Conservation (phyloP, 2,888 invertebrate genomes). For the Melolontha melolontha region DNA sequence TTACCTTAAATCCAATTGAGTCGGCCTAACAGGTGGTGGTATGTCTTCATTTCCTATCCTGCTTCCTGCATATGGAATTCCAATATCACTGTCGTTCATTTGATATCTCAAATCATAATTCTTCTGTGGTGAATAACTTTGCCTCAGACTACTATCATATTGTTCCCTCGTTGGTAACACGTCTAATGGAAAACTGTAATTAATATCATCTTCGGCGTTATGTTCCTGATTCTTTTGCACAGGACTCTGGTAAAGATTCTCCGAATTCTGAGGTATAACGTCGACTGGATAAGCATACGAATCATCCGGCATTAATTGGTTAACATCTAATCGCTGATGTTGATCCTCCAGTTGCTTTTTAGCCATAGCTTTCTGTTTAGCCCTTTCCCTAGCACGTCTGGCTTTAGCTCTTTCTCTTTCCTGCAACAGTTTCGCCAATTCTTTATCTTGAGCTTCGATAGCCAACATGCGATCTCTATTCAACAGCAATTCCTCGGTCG, state of each 20-base stretch:
- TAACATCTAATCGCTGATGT: conserved; percentile 55
- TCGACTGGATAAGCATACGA: conserved; percentile 71
- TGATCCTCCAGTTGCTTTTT: conserved; percentile 66
- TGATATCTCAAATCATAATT: conserved; percentile 45
- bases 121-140: conserved; percentile 51
- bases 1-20: conserved; percentile 63
- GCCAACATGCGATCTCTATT: conserved; percentile 75
- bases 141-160: conserved; percentile 49
- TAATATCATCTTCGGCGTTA: conserved; percentile 59
- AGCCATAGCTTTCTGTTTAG: conserved; percentile 72
- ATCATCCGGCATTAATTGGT: conserved; percentile 62
- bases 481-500: conserved; percentile 69
- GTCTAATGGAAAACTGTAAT: conserved; percentile 65
- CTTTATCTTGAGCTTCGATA: conserved; percentile 84
- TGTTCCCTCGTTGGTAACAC: conserved; percentile 53
- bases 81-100: conserved; percentile 40
- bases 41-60: conserved; percentile 54
- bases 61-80: conserved; percentile 16
- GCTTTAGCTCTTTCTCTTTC: conserved; percentile 80
- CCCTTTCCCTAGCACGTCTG: conserved; percentile 77
- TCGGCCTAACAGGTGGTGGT: conserved; percentile 57
- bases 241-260: conserved; percentile 31
- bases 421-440: conserved; percentile 80
- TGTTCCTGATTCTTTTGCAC: conserved; percentile 26
- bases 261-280: conserved; percentile 60